These are phyloP conservation scores for Bryconaethiops microstoma DNA, from an alignment of 2,797 vertebrate species.

Conservation along the genomic window DNA sequence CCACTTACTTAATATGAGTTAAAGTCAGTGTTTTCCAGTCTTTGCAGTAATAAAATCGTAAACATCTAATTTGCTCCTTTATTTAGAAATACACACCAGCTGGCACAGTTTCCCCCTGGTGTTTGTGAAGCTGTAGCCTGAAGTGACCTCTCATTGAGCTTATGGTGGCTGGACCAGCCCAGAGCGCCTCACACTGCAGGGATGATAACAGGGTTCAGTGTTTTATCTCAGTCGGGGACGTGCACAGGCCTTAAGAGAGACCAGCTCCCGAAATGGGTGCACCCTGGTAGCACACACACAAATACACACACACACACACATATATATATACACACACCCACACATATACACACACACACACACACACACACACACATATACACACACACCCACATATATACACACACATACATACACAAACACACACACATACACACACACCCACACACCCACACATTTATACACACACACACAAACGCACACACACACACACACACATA, in stretches of 20 bases:
- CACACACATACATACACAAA: too few species aligned
- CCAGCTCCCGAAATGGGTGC: background rate
- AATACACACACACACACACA: too few species aligned
- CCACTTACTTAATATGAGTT: background rate
- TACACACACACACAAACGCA: background rate
- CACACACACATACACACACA: too few species aligned
- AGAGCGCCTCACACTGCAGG: background rate
- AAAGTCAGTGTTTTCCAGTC: too few species aligned
- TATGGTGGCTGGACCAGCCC: background rate
- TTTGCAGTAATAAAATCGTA: background rate
- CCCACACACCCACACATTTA: too few species aligned
- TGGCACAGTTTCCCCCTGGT: background rate
- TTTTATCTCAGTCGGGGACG: constrained; percentile 7
- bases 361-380: background rate
- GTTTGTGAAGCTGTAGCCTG: background rate
- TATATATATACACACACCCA: too few species aligned
- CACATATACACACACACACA: too few species aligned
- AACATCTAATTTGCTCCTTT: background rate
- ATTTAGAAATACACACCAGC: background rate
- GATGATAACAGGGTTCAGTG: constrained; percentile 5
- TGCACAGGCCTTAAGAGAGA: constrained; percentile 29
- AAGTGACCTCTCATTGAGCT: background rate
- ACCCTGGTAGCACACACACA: background rate
- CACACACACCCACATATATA: too few species aligned
- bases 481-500: too few species aligned